A percentile compares a stretch with the other conserved stretches of the same genome.
These are phyloP conservation scores for Keiferia lycopersicella DNA, from an alignment of 2,888 invertebrate genomes.

Conservation along the genomic window DNA sequence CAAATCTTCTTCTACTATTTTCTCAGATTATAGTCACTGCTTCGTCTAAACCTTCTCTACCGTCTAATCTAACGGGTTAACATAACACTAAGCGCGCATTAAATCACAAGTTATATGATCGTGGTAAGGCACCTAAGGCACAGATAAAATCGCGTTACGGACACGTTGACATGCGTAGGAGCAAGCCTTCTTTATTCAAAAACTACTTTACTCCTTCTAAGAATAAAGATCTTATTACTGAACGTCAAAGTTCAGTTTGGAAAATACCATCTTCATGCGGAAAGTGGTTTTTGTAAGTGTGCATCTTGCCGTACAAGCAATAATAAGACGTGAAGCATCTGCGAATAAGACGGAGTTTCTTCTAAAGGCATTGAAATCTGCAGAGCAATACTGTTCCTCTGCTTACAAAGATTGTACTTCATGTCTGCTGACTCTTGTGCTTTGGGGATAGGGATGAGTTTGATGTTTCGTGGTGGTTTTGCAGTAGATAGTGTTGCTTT, in stretches of 20 bases:
- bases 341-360: conserved; percentile 14
- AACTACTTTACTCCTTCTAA: background rate
- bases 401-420: conserved; percentile 22
- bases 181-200: conserved; percentile 42
- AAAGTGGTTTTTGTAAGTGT: background rate
- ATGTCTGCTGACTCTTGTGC: background rate
- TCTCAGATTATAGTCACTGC: background rate
- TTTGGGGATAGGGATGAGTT: background rate
- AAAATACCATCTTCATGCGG: conserved; percentile 4
- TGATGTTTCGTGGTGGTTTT: background rate
- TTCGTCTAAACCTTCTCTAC: conserved; percentile 12
- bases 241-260: background rate
- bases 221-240: background rate
- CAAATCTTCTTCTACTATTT: background rate
- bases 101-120: conserved; percentile 26
- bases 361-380: background rate
- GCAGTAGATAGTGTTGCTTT: conserved; percentile 32
- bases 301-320: background rate
- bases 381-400: conserved; percentile 9
- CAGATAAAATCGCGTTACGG: conserved; percentile 58
- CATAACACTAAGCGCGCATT: conserved; percentile 19
- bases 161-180: conserved; percentile 69
- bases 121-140: conserved; percentile 57
- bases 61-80: conserved; percentile 18
- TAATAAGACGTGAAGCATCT: background rate